Evolutionary conservation across 2,888 invertebrate species (phyloP).

Genomic region (Colostygia pectinataria): DNA sequence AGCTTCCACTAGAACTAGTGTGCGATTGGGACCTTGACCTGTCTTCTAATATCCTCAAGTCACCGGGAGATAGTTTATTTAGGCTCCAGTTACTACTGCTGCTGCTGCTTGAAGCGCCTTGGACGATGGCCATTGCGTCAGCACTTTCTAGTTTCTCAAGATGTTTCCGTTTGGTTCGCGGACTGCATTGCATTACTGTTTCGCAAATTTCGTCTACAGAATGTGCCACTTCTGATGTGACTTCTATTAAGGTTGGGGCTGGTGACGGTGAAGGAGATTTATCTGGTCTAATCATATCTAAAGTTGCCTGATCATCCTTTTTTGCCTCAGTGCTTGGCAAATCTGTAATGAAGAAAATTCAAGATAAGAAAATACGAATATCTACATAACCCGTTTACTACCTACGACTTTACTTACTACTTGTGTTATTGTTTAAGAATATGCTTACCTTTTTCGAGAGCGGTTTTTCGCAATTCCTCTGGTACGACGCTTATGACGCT

Average conservation of each 20-base stretch:
- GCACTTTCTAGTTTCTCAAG: slow-evolving; percentile 77
- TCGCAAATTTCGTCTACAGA: slow-evolving; percentile 87
- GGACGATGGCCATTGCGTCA: slow-evolving; percentile 72
- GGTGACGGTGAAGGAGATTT: slow-evolving; percentile 54
- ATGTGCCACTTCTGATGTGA: slow-evolving; percentile 86
- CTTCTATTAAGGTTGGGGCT: slow-evolving; percentile 81
- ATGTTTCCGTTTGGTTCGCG: slow-evolving; percentile 77
- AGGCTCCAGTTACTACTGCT: slow-evolving; percentile 81
- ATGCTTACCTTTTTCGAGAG: slow-evolving; percentile 74
- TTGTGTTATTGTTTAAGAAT: too few relatives aligned
- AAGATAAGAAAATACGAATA: not conserved
- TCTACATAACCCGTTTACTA: too few relatives aligned
- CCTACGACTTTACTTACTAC: too few relatives aligned
- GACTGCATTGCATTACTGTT: slow-evolving; percentile 85
- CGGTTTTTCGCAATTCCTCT: slow-evolving; percentile 80
- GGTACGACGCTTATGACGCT: slow-evolving; percentile 92
- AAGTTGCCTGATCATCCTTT: slow-evolving; percentile 45
- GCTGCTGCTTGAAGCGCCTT: slow-evolving; percentile 77
- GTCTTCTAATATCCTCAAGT: slow-evolving; percentile 75
- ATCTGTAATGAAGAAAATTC: slow-evolving; percentile 49
- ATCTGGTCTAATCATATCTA: slow-evolving; percentile 23
- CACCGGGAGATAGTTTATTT: slow-evolving; percentile 78
- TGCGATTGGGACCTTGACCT: slow-evolving; percentile 75
- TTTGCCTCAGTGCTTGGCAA: slow-evolving; percentile 51
- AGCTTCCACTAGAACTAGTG: slow-evolving; percentile 79